Base-by-base conservation (phyloP, 2,797 vertebrate genomes). In the Acanthis flammea region DNA sequence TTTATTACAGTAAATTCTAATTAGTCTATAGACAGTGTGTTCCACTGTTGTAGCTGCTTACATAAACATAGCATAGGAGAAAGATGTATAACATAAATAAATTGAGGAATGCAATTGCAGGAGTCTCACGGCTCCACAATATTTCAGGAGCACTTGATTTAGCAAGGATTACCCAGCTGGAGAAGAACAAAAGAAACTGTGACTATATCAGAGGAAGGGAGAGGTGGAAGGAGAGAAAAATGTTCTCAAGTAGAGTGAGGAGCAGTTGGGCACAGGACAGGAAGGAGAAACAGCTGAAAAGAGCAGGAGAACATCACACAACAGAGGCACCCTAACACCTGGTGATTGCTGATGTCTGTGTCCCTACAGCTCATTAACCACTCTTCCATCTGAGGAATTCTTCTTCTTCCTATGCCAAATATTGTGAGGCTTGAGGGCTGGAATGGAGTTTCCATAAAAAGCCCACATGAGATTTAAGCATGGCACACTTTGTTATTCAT, bases 1-100 rank as follows among this genome's bases (percentile, higher is more conserved):
- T 85, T 87, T 87, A 66, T 73, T 87, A 55, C 10, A 37, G 55
- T 82, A 76, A 93, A 73, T 89, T 89, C 44, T 87, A 93, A 96
- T 92, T 93, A 92, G 51, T 41, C 74, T 45, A 16, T 12, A 85
- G 86, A 82, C 85, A 87, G 21, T 0, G 0, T 48, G 47, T 4
- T 44, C 17, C 28, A 31, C 21, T 73, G 23, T 51, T 84, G 47
- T 66, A 89, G 65, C 44, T 63, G 47, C 47, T 41, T 66, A 42
- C 71, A 87, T 75, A 88, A 91, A 93, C 41, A 81, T 3, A 74
- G 45, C 39, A 39, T 14, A 66, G 57, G 16, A 72, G 51, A 70
- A 84, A 61, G 55, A 93, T 30, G 2, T n/a, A 21, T 8, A 72
- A 55, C 5, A 2, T 88, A 95, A 92, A 90, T 67, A 92, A 86